Base-by-base conservation (phyloP, 2,888 invertebrate species). In the Pherbina coryleti region DNA sequence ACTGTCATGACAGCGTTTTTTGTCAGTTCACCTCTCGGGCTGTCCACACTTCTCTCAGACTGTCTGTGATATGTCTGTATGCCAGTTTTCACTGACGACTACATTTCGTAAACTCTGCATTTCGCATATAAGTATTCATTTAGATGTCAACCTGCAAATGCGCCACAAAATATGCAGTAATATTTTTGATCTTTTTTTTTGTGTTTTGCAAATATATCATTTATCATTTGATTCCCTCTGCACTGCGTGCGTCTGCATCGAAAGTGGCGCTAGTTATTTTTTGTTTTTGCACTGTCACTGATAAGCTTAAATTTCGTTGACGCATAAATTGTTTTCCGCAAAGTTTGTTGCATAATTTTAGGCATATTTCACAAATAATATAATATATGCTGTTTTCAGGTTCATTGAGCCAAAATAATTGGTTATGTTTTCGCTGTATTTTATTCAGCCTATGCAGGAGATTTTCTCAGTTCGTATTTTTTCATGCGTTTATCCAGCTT, bases 331-430 rank as follows among this genome's bases (percentile, higher is more conserved):
- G 44, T 64, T 64, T 64, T 31, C 8, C 8, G 64, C 64, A 64
- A 69, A 66, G 64, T 66, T n/a, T 19, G 64, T 51, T 69, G 69
- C 69, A 69, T 69, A 69, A 69, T 69, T 69, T 69, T 69, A 69
- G 69, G 69, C 69, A 49, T 51, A 51, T 69, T 49, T 51, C 51
- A 28, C 28, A 28, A 3, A 25, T 60, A 28, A 60, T 22, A 55
- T 55, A 9, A 55, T 22, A 55, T 55, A 55, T 37, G 11, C 51
- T 31, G 64, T 79, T 79, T 78, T 79, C 78, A 78, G 78, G 78
- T 78, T 78, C 78, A 78, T 34, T 79, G 78, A 79, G 62, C 76
- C 70, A 74, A 76, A 74, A 78, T 79, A 79, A 79, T 79, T 79
- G 79, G 70, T 78, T 31, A 66, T 75, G 73, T 75, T 66, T 31